These are phyloP conservation scores for Buphagus erythrorhynchus DNA, from an alignment of 2,797 vertebrate species.

Conservation along the genomic window DNA sequence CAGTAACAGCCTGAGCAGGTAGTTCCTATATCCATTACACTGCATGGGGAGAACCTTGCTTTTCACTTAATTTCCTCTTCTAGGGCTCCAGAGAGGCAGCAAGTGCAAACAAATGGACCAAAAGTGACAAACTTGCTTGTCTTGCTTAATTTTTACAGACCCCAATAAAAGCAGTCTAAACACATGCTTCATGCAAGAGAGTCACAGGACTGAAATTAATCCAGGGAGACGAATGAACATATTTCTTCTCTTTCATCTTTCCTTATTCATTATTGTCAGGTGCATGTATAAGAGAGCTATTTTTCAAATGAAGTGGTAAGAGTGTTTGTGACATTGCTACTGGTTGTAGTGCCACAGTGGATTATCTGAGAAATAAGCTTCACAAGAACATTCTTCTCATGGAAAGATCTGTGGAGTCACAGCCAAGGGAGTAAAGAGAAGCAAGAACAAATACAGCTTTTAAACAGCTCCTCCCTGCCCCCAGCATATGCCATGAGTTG, in stretches of 20 bases:
- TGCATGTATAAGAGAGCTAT: rapidly evolving
- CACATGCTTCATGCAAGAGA: background rate
- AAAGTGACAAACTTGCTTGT: background rate
- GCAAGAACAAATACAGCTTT: background rate
- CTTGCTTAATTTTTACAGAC: background rate
- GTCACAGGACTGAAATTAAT: background rate
- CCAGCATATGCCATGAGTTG: background rate
- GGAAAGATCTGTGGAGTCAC: background rate
- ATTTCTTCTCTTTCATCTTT: background rate
- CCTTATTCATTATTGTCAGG: background rate
- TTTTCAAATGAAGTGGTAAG: background rate
- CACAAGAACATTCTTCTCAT: background rate
- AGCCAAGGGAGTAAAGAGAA: background rate
- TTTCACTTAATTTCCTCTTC: background rate
- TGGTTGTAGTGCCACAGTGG: background rate
- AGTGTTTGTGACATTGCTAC: background rate
- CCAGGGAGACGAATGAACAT: background rate
- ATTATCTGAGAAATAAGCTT: background rate
- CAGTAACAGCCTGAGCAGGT: background rate
- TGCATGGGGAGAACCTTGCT: background rate
- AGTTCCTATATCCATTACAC: background rate
- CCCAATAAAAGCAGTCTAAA: background rate
- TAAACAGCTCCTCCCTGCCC: background rate
- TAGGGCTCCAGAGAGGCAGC: background rate
- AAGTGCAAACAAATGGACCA: background rate